phyloP scores from a whole-genome alignment of 2,113 vertebrate genomes.

The Clarias magur region DNA sequence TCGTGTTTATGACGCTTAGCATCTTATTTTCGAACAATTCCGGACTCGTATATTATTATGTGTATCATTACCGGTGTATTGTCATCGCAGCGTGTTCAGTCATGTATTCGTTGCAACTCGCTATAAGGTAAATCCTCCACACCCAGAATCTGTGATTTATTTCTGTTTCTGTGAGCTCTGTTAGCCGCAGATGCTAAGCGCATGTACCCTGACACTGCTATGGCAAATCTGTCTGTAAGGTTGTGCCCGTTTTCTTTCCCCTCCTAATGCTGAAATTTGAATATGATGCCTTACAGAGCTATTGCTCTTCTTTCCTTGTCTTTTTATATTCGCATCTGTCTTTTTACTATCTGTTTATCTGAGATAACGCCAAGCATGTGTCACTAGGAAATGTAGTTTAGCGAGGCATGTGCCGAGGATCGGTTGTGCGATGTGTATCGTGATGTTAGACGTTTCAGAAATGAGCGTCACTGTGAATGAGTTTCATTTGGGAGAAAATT shows the following conservation, averaged over 20 bases:
- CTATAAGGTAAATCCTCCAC: slow-evolving; percentile 14
- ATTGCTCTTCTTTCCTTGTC: slow-evolving; percentile 1
- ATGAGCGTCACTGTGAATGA: background rate
- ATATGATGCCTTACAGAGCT: slow-evolving; percentile 49
- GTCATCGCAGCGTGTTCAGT: slow-evolving; percentile 38
- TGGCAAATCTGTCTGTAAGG: slow-evolving; percentile 28
- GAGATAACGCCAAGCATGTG: background rate
- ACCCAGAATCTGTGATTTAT: slow-evolving; percentile 25
- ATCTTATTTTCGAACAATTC: slow-evolving; percentile 36
- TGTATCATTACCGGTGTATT: slow-evolving; percentile 34
- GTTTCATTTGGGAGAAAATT: background rate
- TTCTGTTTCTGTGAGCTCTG: background rate
- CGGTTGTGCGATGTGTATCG: background rate
- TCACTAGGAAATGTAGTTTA: slow-evolving; percentile 9
- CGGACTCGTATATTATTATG: slow-evolving; percentile 10
- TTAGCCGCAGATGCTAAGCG: slow-evolving; percentile 37
- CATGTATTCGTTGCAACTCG: slow-evolving; percentile 33
- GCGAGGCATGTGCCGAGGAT: slow-evolving; percentile 17
- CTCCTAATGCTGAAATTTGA: slow-evolving; percentile 23
- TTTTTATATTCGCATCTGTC: slow-evolving; percentile 31
- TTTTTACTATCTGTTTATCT: background rate
- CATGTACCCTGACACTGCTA: slow-evolving; percentile 36
- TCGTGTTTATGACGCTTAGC: slow-evolving; percentile 21
- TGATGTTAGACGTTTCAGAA: background rate
- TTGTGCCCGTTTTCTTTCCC: slow-evolving; percentile 23